Base-by-base conservation (phyloP, 2,888 invertebrate species). In the Drosophila nigricruria region DNA sequence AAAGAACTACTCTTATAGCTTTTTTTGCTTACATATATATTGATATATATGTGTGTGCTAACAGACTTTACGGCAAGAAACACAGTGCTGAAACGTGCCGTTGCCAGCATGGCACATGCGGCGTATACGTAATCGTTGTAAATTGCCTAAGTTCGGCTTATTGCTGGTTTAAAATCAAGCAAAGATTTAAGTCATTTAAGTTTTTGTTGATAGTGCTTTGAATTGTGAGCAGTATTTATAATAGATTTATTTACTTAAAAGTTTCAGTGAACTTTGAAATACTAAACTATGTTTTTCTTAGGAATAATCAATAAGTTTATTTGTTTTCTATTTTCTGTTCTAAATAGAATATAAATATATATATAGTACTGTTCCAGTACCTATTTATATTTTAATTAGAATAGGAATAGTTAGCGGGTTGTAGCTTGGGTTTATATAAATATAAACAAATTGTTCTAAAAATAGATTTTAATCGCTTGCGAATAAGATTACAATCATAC, bases 121-220 rank as follows among this genome's bases (percentile, higher is more conserved):
- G 67, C 79, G 84, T 84, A 81, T 79, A 74, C 77, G 67, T 72
- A 66, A 82, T 81, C 20, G 50, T 20, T 53, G 45, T 47, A 36
- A 68, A 56, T 53, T 65, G 49, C 65, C 62, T 66, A 50, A 67
- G 53, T 47, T 40, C 43, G 43, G 50, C 45, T 56, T 56, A 59
- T 20, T 38, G 14, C 32, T 18, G 23, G 34, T n/a, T 53, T 34
- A 9, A 40, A 60, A 56, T 20, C 27, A 25, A 14, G 32, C 36
- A 56, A 5, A 14, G 14, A 32, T 69, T 57, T 18, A 10, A 30
- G 20, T n/a, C 10, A 54, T 36, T 49, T 18, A 3, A 25, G 5
- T 27, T 27, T 47, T n/a, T 38, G 34, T 27, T 50, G 57, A 42
- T 40, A 43, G n/a, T n/a, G n/a, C 38, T 53, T 68, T 30, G 49